Evolutionary conservation across 37 sponge, comb jelly and placozoan species (phyloP), one percentile per base, ranked within the genome.

Genomic region (Eunapius fragilis): DNA sequence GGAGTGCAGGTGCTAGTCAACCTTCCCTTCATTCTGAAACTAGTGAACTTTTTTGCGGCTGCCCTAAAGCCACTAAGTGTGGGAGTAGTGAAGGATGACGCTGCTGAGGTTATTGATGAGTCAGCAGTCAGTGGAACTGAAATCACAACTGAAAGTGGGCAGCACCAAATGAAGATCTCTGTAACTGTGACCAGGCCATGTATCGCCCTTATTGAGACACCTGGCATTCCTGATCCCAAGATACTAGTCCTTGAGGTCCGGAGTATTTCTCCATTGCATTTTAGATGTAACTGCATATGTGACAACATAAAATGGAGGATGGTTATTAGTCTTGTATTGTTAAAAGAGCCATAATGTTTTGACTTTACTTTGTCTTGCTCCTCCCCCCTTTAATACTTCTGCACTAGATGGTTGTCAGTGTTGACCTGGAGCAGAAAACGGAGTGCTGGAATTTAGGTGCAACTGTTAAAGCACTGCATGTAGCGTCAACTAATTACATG

Each of bases 151-250:
- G 58, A 4, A 41, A 3, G 6, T 9, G 6, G 6, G 6, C 41
- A 41, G 19, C 58, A 19, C 14, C 58, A 17, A 58, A 74, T 84
- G 69, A 58, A 25, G 17, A n/a, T 84, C 28, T 24, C 35, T 23
- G 84, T 41, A 11, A 25, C 14, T 0, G 71, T 87, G 25, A 41
- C 28, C 0, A 48, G 50, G 47, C 92, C 92, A 30, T 31, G 67
- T 2, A 80, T 92, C 19, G 88, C 92, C 34, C 77, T 92, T 37
- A 71, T 92, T 50, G 89, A 86, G 47, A 27, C 87, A 47, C 35
- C 88, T 12, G 49, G 31, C 32, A 25, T 36, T 48, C 13, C 27
- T 2, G 74, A 86, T 49, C 70, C 87, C 1, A 47, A 68, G 28
- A 84, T 80, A 45, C 74, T 91, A 25, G 83, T 91, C 24, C 30